phyloP scores from a whole-genome alignment of 2,797 vertebrate genomes.

The Cyclopterus lumpus region DNA sequence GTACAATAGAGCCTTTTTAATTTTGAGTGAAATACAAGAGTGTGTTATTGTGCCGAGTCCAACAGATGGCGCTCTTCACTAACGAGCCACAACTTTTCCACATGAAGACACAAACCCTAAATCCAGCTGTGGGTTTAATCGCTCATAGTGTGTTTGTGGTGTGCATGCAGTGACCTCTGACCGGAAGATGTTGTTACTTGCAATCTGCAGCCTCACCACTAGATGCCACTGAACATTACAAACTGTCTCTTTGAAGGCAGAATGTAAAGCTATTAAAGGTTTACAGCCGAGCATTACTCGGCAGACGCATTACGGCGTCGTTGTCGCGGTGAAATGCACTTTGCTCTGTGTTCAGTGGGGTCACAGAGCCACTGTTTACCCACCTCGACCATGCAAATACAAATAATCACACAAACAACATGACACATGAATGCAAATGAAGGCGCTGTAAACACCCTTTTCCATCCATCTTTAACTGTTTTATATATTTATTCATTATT shows the following conservation, averaged over 20 bases:
- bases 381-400: background rate
- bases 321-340: background rate
- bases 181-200: background rate
- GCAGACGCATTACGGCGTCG: background rate
- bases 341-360: constrained; percentile 9
- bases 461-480: too few species aligned
- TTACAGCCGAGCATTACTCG: background rate
- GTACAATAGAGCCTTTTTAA: background rate
- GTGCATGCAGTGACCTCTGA: background rate
- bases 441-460: background rate
- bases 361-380: constrained; percentile 16
- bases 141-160: background rate
- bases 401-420: background rate
- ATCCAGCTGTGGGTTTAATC: background rate
- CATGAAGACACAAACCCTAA: background rate
- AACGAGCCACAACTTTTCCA: background rate
- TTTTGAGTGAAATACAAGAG: too few species aligned
- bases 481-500: too few species aligned
- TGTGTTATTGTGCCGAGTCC: background rate
- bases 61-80: constrained; percentile 31
- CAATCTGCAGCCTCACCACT: background rate
- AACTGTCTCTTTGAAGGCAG: background rate
- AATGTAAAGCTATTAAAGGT: too few species aligned
- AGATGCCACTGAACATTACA: background rate
- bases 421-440: background rate